Conservation (phyloP, 1,140 invertebrate species). For the Cydia pomonella region DNA sequence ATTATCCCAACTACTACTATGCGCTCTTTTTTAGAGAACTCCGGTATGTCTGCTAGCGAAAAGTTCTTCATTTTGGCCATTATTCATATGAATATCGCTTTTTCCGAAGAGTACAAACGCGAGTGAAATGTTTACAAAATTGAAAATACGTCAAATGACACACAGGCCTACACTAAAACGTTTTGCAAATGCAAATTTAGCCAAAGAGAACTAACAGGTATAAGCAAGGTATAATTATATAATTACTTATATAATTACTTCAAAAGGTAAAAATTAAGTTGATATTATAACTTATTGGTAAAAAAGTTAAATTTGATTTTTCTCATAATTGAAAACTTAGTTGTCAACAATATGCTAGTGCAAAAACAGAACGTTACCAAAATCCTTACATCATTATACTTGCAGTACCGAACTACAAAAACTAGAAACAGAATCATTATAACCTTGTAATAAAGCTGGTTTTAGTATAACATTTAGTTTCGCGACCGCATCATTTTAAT, state of each 20-base stretch:
- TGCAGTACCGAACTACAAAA: neutral
- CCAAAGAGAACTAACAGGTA: too few relatives aligned
- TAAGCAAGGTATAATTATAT: too few relatives aligned
- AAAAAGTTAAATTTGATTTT: too few relatives aligned
- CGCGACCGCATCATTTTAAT: neutral
- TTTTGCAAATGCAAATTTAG: too few relatives aligned
- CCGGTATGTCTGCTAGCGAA: conserved; percentile 70
- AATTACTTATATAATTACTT: too few relatives aligned
- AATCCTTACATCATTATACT: neutral
- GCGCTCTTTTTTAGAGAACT: conserved; percentile 72
- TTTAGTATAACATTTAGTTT: neutral
- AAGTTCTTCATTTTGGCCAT: conserved; percentile 71
- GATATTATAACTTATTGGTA: too few relatives aligned
- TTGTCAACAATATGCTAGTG: neutral
- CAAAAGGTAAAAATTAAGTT: too few relatives aligned
- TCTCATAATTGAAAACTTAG: too few relatives aligned
- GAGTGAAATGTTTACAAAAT: conserved; percentile 1
- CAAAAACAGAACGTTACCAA: neutral
- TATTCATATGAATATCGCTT: conserved; percentile 29
- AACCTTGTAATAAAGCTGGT: neutral
- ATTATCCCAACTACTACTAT: conserved; percentile 78
- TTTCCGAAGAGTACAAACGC: conserved; percentile 14
- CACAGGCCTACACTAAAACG: too few relatives aligned
- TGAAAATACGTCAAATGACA: neutral
- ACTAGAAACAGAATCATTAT: neutral